Conservation (phyloP, 2,797 vertebrate genomes). For the Harpagifer antarcticus region DNA sequence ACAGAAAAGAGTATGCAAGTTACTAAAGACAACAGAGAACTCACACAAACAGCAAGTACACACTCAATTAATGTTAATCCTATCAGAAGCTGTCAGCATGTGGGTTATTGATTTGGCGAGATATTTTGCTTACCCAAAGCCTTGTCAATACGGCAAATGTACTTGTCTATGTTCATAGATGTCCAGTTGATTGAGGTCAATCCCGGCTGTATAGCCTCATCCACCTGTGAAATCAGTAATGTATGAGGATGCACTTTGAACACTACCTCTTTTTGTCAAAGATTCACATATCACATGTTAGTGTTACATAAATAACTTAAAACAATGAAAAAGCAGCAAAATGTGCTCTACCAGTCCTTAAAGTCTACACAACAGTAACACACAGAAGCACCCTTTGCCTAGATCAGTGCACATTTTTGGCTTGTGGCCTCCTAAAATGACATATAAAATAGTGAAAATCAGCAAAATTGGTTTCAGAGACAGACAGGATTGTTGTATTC, state of each 20-base stretch:
- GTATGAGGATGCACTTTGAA: constrained; percentile 23
- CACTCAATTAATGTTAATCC: constrained; percentile 28
- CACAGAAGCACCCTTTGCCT: background rate
- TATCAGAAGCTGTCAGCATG: constrained; percentile 9
- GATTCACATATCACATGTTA: background rate
- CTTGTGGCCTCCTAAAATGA: no score
- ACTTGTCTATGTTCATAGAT: constrained; percentile 92
- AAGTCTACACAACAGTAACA: background rate
- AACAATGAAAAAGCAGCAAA: no score
- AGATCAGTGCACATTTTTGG: background rate
- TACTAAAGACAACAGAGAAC: background rate
- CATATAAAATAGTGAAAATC: no score
- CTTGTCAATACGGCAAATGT: constrained; percentile 83
- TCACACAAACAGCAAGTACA: background rate
- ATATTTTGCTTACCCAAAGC: constrained; percentile 86
- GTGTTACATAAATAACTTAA: no score
- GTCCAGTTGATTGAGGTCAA: constrained; percentile 91
- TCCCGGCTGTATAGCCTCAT: constrained; percentile 90
- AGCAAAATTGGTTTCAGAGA: no score
- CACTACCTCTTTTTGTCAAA: background rate
- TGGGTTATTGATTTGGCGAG: constrained; percentile 11
- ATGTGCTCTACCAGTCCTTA: no score
- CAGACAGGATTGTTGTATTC: no score
- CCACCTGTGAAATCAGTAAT: constrained; percentile 77
- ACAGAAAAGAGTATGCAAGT: background rate